Evolutionary conservation across 23 tunicate genomes (phyloP).

Genomic region (Diplosoma virens): DNA sequence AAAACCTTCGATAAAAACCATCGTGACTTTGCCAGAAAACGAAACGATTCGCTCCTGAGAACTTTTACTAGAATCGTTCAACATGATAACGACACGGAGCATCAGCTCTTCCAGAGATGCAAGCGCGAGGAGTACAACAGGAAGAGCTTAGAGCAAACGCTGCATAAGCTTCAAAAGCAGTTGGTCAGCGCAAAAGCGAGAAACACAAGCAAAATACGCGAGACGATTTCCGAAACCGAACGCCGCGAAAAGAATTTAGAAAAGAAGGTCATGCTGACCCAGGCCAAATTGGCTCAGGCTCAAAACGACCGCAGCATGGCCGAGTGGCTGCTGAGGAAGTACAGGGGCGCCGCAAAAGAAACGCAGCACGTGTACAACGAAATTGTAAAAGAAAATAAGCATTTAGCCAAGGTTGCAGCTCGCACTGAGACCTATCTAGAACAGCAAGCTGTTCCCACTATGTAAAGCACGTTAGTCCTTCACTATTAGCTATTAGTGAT

Average conservation of each 20-base stretch:
- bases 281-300: conserved; percentile 51
- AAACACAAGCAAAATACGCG: conserved; percentile 61
- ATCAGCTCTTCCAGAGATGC: conserved; percentile 73
- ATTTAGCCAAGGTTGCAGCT: conserved; percentile 54
- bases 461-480: conserved; percentile 35
- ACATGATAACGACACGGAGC: conserved; percentile 69
- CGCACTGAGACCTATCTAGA: conserved; percentile 79
- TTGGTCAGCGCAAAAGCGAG: conserved; percentile 30
- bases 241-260: conserved; percentile 39
- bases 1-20: conserved; percentile 67
- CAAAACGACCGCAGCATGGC: conserved; percentile 66
- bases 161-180: conserved; percentile 65
- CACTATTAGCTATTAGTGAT: no score
- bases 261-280: conserved; percentile 46
- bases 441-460: conserved; percentile 73
- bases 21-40: conserved; percentile 61
- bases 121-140: conserved; percentile 53
- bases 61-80: conserved; percentile 71
- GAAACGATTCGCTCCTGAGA: conserved; percentile 66
- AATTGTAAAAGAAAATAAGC: conserved; percentile 66
- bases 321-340: conserved; percentile 73
- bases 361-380: conserved; percentile 58
- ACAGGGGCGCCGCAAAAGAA: conserved; percentile 81
- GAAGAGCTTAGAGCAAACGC: conserved; percentile 69
- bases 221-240: conserved; percentile 35